These are phyloP conservation scores for Lathronympha strigana DNA, from an alignment of 2,888 invertebrate genomes.

Conservation along the genomic window DNA sequence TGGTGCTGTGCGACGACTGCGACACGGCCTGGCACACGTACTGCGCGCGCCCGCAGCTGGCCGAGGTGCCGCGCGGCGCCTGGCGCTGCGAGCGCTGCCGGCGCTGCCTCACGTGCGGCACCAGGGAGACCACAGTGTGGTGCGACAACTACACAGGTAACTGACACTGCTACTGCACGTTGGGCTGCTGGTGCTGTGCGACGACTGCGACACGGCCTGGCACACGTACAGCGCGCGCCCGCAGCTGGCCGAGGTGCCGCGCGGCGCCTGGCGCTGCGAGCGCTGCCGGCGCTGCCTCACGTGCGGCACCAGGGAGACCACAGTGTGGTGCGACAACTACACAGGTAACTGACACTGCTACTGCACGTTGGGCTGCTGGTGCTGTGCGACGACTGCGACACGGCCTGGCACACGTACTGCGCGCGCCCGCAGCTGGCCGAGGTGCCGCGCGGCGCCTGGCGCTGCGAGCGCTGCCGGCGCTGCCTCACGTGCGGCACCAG, in stretches of 20 bases:
- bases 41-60: slow-evolving; percentile 97
- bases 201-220: slow-evolving; percentile 99
- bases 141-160: slow-evolving; percentile 86
- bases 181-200: slow-evolving; percentile 96
- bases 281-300: slow-evolving; percentile 97
- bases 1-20: slow-evolving; percentile 99
- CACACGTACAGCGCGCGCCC: slow-evolving; percentile 99
- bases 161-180: no score
- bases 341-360: no score
- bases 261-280: slow-evolving; percentile 99
- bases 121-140: slow-evolving; percentile 89
- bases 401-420: slow-evolving; percentile 99
- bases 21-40: slow-evolving; percentile 99
- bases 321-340: slow-evolving; percentile 82
- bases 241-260: slow-evolving; percentile 95
- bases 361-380: no score
- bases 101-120: slow-evolving; percentile 95
- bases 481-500: no score
- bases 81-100: slow-evolving; percentile 99
- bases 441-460: slow-evolving; percentile 98
- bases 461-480: slow-evolving; percentile 98
- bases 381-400: slow-evolving; percentile 99
- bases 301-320: slow-evolving; percentile 71
- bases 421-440: slow-evolving; percentile 96
- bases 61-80: slow-evolving; percentile 96